phyloP scores from a whole-genome alignment of 1,140 invertebrate genomes.

The Rhyacophila brunnea region DNA sequence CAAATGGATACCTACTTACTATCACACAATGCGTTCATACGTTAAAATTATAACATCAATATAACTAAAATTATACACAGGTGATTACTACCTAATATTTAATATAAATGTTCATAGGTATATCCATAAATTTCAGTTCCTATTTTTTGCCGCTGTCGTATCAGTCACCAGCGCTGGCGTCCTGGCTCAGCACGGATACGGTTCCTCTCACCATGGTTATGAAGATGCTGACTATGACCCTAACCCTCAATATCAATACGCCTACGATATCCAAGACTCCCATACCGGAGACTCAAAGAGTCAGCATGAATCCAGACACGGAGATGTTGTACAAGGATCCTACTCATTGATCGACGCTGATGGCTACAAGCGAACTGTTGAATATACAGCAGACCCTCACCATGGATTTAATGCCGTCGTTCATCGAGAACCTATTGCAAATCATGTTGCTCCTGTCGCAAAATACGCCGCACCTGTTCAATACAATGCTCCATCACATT shows the following conservation, averaged over 20 bases:
- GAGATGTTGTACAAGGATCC: constrained; percentile 57
- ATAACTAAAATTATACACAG: too few species aligned
- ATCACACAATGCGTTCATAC: too few species aligned
- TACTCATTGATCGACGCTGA: constrained; percentile 57
- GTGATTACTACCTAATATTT: too few species aligned
- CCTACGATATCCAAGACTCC: constrained; percentile 58
- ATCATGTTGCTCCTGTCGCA: constrained; percentile 38
- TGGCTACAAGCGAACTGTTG: constrained; percentile 56
- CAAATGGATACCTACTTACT: too few species aligned
- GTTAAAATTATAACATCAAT: too few species aligned
- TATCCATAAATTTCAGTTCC: too few species aligned
- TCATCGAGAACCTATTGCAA: constrained; percentile 43
- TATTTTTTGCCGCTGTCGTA: too few species aligned
- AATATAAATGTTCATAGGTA: too few species aligned
- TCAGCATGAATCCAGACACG: constrained; percentile 56
- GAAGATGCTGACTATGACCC: constrained; percentile 52
- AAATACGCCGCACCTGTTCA: constrained; percentile 35
- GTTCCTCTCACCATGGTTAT: constrained; percentile 2
- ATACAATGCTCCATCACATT: too few species aligned
- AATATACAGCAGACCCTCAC: constrained; percentile 58
- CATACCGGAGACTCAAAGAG: constrained; percentile 61
- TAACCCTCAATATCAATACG: constrained; percentile 56
- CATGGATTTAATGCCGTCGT: constrained; percentile 53
- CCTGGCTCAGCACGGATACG: not conserved
- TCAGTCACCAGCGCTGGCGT: not conserved